Evolutionary conservation across 1,140 invertebrate species (phyloP).

Genomic region (Helicoverpa zea): DNA sequence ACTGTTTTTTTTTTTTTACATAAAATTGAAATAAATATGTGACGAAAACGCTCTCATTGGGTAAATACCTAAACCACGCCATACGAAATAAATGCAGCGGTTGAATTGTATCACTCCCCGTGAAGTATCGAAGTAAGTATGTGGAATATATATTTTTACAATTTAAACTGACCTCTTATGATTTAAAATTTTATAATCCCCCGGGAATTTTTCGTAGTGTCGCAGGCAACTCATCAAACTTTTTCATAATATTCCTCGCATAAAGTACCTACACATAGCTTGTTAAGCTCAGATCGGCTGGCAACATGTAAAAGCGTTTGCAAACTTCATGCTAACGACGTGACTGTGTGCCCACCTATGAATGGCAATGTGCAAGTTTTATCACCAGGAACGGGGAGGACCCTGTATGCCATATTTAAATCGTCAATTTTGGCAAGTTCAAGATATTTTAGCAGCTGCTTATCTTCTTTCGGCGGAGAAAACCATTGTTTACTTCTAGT

Average conservation of each 20-base stretch:
- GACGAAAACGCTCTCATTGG: not conserved
- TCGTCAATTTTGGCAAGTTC: not conserved
- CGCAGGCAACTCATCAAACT: slow-evolving; percentile 6
- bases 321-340: slow-evolving; percentile 7
- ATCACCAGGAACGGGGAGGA: not conserved
- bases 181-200: no score
- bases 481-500: no score
- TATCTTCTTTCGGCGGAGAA: no score
- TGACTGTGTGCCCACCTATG: slow-evolving; percentile 6
- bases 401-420: not conserved
- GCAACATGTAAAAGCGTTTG: not conserved
- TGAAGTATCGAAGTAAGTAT: no score
- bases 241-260: slow-evolving; percentile 2
- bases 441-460: no score
- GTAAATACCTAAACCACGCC: not conserved
- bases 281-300: not conserved
- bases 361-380: slow-evolving; percentile 16
- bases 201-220: not conserved
- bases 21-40: not conserved
- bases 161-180: no score
- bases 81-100: not conserved
- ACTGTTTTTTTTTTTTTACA: slow-evolving; percentile 19
- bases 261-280: not conserved
- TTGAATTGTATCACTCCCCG: no score
- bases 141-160: no score